These are phyloP conservation scores for Eulithis testata DNA, from an alignment of 2,888 invertebrate species.

Conservation along the genomic window DNA sequence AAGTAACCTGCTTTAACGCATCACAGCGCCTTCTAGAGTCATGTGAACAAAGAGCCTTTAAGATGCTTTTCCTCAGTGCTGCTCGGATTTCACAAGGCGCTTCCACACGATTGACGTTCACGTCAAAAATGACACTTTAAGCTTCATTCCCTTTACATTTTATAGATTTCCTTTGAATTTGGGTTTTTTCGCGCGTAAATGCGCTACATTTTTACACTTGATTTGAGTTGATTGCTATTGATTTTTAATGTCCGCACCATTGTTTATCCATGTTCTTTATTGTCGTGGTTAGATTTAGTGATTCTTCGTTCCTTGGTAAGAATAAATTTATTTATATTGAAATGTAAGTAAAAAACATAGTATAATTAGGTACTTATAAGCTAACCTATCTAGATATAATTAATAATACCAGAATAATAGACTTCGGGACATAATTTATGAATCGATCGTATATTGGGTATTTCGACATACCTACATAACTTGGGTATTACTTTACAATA, in stretches of 20 bases:
- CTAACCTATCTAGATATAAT: too few relatives aligned
- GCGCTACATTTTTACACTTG: slow-evolving; percentile 4
- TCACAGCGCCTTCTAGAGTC: slow-evolving; percentile 16
- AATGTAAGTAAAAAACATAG: too few relatives aligned
- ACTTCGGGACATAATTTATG: too few relatives aligned
- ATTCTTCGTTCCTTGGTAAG: too few relatives aligned
- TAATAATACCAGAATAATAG: too few relatives aligned
- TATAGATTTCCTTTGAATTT: slow-evolving; percentile 6
- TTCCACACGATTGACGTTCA: slow-evolving; percentile 32
- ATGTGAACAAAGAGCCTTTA: slow-evolving; percentile 29
- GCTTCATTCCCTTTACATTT: slow-evolving; percentile 1
- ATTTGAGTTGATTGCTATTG: slow-evolving; percentile 10
- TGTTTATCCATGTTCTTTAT: neutral
- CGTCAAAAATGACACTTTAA: slow-evolving; percentile 12
- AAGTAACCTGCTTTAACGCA: slow-evolving; percentile 3
- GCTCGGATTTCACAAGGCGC: slow-evolving; percentile 38
- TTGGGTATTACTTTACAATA: too few relatives aligned
- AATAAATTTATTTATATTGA: too few relatives aligned
- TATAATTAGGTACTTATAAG: too few relatives aligned
- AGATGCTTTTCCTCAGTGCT: slow-evolving; percentile 28
- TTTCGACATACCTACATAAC: too few relatives aligned
- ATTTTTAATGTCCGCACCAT: neutral
- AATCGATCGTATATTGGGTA: too few relatives aligned
- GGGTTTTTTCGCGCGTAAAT: neutral
- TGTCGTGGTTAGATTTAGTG: too few relatives aligned